Conservation (phyloP, 2,113 vertebrate species). For the Cromileptes altivelis region DNA sequence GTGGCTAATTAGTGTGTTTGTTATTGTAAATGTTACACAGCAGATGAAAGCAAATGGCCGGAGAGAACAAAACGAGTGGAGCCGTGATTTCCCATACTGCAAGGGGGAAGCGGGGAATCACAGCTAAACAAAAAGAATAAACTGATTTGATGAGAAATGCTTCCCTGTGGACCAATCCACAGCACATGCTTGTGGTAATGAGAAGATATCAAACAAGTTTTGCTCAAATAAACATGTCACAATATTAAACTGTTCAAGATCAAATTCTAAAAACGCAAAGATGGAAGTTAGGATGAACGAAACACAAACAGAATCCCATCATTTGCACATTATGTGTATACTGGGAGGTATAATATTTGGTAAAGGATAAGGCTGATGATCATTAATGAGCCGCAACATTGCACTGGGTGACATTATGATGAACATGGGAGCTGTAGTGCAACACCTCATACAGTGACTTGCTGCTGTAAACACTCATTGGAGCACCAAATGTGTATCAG, state of each 20-base stretch:
- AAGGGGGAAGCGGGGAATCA: slow-evolving; percentile 5
- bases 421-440: not conserved
- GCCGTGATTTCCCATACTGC: slow-evolving; percentile 44
- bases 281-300: not conserved
- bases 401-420: not conserved
- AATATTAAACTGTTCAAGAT: slow-evolving; percentile 1
- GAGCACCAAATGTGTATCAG: not conserved
- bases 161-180: slow-evolving; percentile 7
- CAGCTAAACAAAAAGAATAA: slow-evolving; percentile 20
- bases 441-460: too few relatives aligned
- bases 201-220: slow-evolving; percentile 8
- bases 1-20: slow-evolving; percentile 71
- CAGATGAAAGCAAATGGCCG: slow-evolving; percentile 59
- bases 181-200: slow-evolving; percentile 10
- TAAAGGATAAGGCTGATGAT: not conserved
- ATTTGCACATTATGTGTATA: not conserved
- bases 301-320: not conserved
- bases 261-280: not conserved
- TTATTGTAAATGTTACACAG: slow-evolving; percentile 62
- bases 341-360: not conserved
- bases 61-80: slow-evolving; percentile 18
- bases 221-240: slow-evolving; percentile 15
- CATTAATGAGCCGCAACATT: not conserved
- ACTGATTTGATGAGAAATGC: slow-evolving; percentile 25
- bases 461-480: not conserved